Conservation (phyloP, 2,113 vertebrate genomes). For the Hylia prasina region DNA sequence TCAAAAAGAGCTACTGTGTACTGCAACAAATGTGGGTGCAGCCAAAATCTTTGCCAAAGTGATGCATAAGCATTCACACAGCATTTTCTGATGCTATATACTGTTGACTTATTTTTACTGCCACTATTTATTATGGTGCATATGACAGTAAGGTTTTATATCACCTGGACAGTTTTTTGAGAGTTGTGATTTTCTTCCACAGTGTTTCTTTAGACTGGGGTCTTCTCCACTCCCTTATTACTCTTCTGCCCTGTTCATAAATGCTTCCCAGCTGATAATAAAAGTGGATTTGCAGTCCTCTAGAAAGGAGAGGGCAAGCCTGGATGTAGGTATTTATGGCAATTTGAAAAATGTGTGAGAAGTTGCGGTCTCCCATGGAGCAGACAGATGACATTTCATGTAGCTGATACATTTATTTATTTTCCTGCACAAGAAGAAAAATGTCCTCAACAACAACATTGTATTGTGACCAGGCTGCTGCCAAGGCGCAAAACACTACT, state of each 20-base stretch:
- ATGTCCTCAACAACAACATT: not conserved
- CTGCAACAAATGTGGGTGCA: not conserved
- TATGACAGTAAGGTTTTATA: not conserved
- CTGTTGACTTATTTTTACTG: not conserved
- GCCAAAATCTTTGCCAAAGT: not conserved
- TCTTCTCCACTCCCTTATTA: not conserved
- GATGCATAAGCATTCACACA: not conserved
- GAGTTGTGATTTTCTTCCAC: not conserved
- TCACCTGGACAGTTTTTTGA: not conserved
- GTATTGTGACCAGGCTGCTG: not conserved
- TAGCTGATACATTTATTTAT: not conserved
- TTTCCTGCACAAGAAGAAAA: not conserved
- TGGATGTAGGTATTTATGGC: not conserved
- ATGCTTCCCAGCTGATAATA: not conserved
- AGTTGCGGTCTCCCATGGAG: not conserved
- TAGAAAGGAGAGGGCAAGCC: not conserved
- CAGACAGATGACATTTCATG: not conserved
- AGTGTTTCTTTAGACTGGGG: not conserved
- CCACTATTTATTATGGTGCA: not conserved
- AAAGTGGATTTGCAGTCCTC: not conserved
- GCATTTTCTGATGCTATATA: not conserved
- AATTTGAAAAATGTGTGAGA: not conserved
- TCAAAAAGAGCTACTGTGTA: not conserved
- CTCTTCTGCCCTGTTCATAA: not conserved
- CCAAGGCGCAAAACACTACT: not conserved